phyloP scores from a whole-genome alignment of 2,113 vertebrate genomes.

The Megaptera novaeangliae region DNA sequence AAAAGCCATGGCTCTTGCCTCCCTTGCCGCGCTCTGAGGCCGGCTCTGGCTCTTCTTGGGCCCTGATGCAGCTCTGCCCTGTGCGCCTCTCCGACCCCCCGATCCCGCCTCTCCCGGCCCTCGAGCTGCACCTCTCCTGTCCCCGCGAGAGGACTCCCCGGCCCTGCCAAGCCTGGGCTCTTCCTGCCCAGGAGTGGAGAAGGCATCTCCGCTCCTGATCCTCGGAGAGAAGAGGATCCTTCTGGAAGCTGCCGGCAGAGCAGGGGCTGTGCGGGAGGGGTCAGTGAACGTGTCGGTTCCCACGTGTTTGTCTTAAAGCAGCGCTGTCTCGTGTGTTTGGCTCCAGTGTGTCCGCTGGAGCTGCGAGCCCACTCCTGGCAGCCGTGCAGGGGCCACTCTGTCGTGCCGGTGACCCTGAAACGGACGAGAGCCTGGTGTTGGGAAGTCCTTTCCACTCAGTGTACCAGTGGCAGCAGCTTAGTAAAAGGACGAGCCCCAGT shows the following conservation, averaged over 20 bases:
- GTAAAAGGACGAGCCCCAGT: accelerated
- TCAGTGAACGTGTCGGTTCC: accelerated
- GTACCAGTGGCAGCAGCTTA: background rate
- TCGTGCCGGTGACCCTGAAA: accelerated
- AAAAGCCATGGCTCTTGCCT: background rate
- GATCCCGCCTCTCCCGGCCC: accelerated
- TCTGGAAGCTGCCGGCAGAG: background rate
- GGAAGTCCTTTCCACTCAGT: background rate
- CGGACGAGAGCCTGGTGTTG: accelerated
- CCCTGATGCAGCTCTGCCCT: background rate
- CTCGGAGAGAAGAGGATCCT: background rate
- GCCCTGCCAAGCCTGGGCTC: background rate
- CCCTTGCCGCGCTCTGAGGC: accelerated
- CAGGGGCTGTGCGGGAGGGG: background rate
- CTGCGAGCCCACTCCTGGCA: background rate
- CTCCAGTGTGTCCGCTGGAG: background rate
- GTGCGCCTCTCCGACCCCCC: background rate
- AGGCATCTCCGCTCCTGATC: background rate
- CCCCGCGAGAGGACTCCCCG: accelerated
- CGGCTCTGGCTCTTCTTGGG: background rate
- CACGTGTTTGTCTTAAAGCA: accelerated
- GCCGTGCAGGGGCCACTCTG: background rate
- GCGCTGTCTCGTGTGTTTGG: accelerated
- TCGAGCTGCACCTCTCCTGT: accelerated
- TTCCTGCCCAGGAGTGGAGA: background rate